Conservation (phyloP, 1,140 invertebrate genomes). For the Drosophila sulfurigaster region DNA sequence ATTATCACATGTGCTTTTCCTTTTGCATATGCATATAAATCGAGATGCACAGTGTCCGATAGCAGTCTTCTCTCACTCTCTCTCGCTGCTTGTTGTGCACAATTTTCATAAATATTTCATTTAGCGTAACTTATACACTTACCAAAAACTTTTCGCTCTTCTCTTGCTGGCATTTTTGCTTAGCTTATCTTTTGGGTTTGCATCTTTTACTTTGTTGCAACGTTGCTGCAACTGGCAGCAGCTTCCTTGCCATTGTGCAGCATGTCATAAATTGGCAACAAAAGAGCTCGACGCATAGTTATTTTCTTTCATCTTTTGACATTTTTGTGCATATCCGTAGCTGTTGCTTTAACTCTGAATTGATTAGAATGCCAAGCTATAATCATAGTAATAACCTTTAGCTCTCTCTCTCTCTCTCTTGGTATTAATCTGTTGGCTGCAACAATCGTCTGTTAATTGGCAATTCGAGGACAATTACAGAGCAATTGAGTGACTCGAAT, state of each 20-base stretch:
- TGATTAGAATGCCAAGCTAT: background rate
- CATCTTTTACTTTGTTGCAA: slow-evolving; percentile 49
- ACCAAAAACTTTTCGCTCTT: slow-evolving; percentile 58
- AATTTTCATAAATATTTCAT: slow-evolving; percentile 82
- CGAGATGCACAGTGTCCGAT: slow-evolving; percentile 38
- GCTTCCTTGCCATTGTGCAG: slow-evolving; percentile 43
- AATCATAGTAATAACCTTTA: background rate
- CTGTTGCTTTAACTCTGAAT: slow-evolving; percentile 12
- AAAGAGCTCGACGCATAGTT: slow-evolving; percentile 13
- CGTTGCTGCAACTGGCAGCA: slow-evolving; percentile 37
- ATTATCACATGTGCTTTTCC: slow-evolving; percentile 20
- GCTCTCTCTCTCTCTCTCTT: background rate
- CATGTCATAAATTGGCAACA: slow-evolving; percentile 77
- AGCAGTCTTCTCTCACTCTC: background rate
- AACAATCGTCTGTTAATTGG: slow-evolving; percentile 30
- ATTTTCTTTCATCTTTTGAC: slow-evolving; percentile 48
- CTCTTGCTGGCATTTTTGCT: slow-evolving; percentile 46
- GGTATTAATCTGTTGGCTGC: background rate
- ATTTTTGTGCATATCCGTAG: slow-evolving; percentile 44
- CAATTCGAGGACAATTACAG: slow-evolving; percentile 56
- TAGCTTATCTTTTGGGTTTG: slow-evolving; percentile 68
- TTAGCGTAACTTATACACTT: slow-evolving; percentile 68
- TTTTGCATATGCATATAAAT: slow-evolving; percentile 54
- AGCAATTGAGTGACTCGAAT: slow-evolving; percentile 38
- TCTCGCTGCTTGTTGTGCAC: slow-evolving; percentile 33